Percentiles rank a stretch among this genome's conserved stretches.
These are phyloP conservation scores for Tachina grossa DNA, from an alignment of 2,888 invertebrate genomes.

Conservation along the genomic window DNA sequence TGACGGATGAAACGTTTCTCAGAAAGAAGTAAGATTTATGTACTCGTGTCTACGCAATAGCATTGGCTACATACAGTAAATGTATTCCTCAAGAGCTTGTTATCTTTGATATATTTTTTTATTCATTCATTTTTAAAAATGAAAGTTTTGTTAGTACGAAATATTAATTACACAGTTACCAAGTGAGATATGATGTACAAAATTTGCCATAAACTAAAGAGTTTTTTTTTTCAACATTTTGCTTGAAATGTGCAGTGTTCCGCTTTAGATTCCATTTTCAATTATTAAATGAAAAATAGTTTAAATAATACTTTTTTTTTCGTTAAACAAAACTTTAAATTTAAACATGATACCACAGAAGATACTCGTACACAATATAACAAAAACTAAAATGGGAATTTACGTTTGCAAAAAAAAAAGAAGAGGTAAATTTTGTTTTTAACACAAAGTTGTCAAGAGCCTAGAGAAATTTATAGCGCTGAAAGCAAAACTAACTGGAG, in stretches of 20 bases:
- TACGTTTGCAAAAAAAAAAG: neutral
- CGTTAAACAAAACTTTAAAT: constrained; percentile 23
- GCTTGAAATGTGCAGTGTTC: constrained; percentile 61
- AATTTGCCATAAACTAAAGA: neutral
- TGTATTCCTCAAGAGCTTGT: too few species aligned
- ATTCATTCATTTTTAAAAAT: neutral
- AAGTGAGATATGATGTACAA: neutral
- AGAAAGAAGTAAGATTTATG: too few species aligned
- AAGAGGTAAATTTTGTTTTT: constrained; percentile 37
- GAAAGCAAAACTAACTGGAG: constrained; percentile 61
- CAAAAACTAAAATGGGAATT: neutral
- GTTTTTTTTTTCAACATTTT: constrained; percentile 28
- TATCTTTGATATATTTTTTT: neutral
- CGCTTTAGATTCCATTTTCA: constrained; percentile 56
- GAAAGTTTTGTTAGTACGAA: neutral
- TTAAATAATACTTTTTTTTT: neutral
- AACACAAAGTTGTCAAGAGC: constrained; percentile 50
- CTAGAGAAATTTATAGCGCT: constrained; percentile 43
- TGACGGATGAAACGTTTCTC: too few species aligned
- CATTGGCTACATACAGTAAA: too few species aligned
- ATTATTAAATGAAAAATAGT: constrained; percentile 51
- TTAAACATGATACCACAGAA: constrained; percentile 52
- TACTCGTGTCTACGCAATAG: too few species aligned
- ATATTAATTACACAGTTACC: neutral
- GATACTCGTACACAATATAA: neutral